Percentiles rank a stretch among this genome's conserved stretches.
phyloP scores from a whole-genome alignment of 2,888 invertebrate genomes.

The Dryadula phaetusa region DNA sequence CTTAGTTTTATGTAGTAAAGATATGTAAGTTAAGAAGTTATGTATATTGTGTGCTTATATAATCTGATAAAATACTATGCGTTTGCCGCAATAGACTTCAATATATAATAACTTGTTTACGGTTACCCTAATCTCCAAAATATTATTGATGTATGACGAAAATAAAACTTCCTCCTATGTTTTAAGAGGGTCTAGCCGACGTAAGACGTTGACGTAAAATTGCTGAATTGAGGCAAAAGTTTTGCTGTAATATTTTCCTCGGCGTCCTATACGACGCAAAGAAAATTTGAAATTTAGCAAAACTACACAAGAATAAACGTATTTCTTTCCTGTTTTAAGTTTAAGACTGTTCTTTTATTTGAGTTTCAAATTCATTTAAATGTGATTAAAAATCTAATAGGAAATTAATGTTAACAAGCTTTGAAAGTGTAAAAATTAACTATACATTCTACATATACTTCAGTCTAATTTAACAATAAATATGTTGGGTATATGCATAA shows the following conservation, averaged over 20 bases:
- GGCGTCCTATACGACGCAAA: conserved; percentile 56
- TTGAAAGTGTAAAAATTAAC: no score
- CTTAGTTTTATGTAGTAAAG: neutral
- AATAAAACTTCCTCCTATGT: conserved; percentile 6
- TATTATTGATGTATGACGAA: neutral
- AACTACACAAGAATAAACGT: conserved; percentile 38
- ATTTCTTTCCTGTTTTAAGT: conserved; percentile 24
- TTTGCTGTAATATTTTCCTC: conserved; percentile 65
- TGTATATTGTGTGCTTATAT: neutral
- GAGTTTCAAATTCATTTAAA: neutral
- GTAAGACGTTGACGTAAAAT: conserved; percentile 54
- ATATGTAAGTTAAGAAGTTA: neutral
- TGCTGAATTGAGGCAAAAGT: conserved; percentile 70
- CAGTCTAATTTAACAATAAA: no score
- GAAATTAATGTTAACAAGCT: neutral
- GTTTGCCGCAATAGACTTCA: neutral
- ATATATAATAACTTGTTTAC: neutral
- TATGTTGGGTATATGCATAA: no score
- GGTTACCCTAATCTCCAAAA: conserved; percentile 1
- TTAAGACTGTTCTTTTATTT: neutral
- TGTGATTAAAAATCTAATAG: neutral
- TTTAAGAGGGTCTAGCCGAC: conserved; percentile 57
- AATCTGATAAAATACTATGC: neutral
- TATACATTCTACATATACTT: no score
- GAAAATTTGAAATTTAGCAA: conserved; percentile 53